Evolutionary conservation across 1,140 invertebrate species (phyloP).

Genomic region (Coelopa frigida): DNA sequence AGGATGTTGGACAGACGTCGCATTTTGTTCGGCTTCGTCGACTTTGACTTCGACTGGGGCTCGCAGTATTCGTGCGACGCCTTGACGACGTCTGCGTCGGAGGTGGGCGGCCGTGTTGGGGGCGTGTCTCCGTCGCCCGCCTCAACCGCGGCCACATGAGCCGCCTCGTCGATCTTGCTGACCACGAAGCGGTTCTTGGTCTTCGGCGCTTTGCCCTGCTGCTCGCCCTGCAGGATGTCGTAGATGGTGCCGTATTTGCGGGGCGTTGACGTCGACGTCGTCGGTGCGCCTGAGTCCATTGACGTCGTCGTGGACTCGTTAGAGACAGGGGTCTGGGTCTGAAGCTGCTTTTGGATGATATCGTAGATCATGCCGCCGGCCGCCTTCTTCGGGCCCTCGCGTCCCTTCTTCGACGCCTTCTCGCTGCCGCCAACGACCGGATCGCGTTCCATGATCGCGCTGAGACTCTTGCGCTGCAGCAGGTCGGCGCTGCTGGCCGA

Average conservation of each 20-base stretch:
- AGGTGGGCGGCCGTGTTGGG: neutral
- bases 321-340: slow-evolving; percentile 18
- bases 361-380: slow-evolving; percentile 38
- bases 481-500: slow-evolving; percentile 16
- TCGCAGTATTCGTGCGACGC: too few relatives aligned
- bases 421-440: neutral
- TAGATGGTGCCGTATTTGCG: slow-evolving; percentile 43
- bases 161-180: slow-evolving; percentile 33
- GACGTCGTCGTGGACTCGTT: slow-evolving; percentile 9
- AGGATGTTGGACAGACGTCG: slow-evolving; percentile 42
- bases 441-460: slow-evolving; percentile 30
- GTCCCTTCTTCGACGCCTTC: neutral
- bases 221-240: slow-evolving; percentile 40
- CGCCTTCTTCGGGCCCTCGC: slow-evolving; percentile 12
- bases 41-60: slow-evolving; percentile 11
- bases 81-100: neutral
- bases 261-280: slow-evolving; percentile 3
- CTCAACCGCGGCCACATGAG: neutral
- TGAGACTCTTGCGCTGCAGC: slow-evolving; percentile 37
- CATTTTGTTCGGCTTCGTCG: slow-evolving; percentile 34
- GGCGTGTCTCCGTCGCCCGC: slow-evolving; percentile 2
- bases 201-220: slow-evolving; percentile 17
- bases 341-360: slow-evolving; percentile 30
- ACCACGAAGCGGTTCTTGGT: slow-evolving; percentile 36
- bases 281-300: slow-evolving; percentile 3